phyloP scores from a whole-genome alignment of 2,797 vertebrate species.

The Epinephelus malabaricus region DNA sequence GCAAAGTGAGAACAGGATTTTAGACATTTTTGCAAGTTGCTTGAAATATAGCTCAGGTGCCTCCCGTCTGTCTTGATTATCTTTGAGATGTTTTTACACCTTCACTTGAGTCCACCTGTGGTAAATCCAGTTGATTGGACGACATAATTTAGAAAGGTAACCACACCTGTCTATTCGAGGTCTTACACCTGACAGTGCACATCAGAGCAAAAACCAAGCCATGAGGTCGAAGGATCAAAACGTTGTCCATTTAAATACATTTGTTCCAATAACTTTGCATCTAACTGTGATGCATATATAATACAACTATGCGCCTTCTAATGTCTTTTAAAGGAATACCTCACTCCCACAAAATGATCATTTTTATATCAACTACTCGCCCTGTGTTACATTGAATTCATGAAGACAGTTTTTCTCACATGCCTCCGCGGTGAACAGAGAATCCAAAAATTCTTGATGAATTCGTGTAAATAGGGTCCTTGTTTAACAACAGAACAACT shows the following conservation, averaged over 20 bases:
- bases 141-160: no score
- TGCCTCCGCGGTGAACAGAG: no score
- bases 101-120: background rate
- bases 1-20: background rate
- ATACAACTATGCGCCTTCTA: background rate
- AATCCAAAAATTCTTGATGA: no score
- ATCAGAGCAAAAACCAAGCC: background rate
- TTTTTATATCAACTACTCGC: no score
- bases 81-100: background rate
- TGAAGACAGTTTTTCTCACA: no score
- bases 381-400: no score
- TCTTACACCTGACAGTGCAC: background rate
- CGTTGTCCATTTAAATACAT: background rate
- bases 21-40: background rate
- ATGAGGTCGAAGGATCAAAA: background rate
- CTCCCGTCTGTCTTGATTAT: background rate
- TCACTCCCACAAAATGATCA: no score
- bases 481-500: no score
- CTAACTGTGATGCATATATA: background rate
- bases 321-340: no score
- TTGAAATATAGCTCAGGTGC: background rate
- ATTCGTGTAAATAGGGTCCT: no score
- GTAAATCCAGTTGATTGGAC: background rate
- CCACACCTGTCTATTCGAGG: background rate
- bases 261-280: background rate